Base-by-base conservation (phyloP, 2,797 vertebrate species). In the Aselliscus stoliczkanus region DNA sequence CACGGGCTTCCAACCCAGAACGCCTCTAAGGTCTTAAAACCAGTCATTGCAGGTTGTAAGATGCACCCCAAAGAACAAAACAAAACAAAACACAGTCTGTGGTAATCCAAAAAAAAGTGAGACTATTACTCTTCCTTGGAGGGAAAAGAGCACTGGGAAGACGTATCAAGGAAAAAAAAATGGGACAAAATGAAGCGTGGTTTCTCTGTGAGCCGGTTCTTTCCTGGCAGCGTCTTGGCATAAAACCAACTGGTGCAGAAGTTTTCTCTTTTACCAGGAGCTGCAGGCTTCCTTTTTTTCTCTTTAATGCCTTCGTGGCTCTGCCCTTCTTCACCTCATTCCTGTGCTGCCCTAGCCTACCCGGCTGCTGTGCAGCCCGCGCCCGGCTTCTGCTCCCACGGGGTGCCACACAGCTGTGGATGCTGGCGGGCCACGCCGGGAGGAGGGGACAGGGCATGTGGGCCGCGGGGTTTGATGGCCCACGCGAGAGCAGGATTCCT, bases 141-240 rank as follows among this genome's bases (percentile, higher is more conserved):
- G 47, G 70, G 54, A 52, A n/a, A 12, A 27, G 50, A 23, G 15
- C 29, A 0, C 44, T 81, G 62, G 82, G 80, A 54, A 58, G 90
- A 27, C 13, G 0, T 15, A 11, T 31, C 31, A 0, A 39, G 87
- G 12, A 39, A 9, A 15, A 50, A 47, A 83, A 64, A 64, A 37
- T 94, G 73, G 52, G 60, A 76, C 67, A 86, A 80, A 37, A 0
- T 37, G 76, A 64, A 90, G 62, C 52, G 88, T 39, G 91, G 95
- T 39, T 52, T 37, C 86, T 65, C 92, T 52, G 37, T 14, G 14
- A 87, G 72, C 62, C 34, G 80, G 1, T 47, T 82, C 29, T 94
- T 95, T 96, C 73, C 80, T 65, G 96, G 67, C 75, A 73, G 92
- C 47, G 5, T 12, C 67, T 60, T 54, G 87, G 73, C 73, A 42